phyloP scores from a whole-genome alignment of 2,888 invertebrate genomes.

The Blomia tropicalis region DNA sequence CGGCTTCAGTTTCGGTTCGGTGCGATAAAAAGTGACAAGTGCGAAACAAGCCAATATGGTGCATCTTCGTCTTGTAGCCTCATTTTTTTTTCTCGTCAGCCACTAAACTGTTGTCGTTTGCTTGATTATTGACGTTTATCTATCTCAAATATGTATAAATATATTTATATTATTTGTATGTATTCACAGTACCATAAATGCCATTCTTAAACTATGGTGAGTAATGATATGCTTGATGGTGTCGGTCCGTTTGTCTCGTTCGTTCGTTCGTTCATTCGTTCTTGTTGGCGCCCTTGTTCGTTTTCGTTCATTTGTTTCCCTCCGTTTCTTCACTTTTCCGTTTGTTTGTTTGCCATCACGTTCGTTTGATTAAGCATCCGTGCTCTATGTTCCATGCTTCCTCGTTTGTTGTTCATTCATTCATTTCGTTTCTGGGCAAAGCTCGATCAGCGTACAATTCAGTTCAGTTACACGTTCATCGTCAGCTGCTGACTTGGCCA shows the following conservation, averaged over 20 bases:
- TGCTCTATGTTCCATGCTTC: not conserved
- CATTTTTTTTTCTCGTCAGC: not conserved
- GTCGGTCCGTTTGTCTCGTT: not conserved
- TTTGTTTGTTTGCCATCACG: not conserved
- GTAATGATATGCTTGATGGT: not conserved
- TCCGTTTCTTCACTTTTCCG: too few relatives aligned
- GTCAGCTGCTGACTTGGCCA: too few relatives aligned
- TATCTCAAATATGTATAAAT: too few relatives aligned
- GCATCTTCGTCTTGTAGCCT: not conserved
- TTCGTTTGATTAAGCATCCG: not conserved
- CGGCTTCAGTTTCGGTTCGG: too few relatives aligned
- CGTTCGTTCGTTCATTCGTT: too few relatives aligned
- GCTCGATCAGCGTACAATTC: too few relatives aligned
- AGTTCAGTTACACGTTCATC: too few relatives aligned
- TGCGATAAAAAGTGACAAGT: slow-evolving; percentile 11
- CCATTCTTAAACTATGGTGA: not conserved
- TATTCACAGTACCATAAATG: too few relatives aligned
- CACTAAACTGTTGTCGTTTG: not conserved
- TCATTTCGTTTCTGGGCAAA: not conserved
- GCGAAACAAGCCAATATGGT: not conserved
- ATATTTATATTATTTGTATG: too few relatives aligned
- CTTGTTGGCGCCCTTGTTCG: too few relatives aligned
- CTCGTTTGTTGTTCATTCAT: not conserved
- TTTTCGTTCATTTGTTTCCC: too few relatives aligned
- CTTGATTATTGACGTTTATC: not conserved